Evolutionary conservation across 2,113 vertebrate genomes (phyloP).

Genomic region (Hippocampus guttulatus): DNA sequence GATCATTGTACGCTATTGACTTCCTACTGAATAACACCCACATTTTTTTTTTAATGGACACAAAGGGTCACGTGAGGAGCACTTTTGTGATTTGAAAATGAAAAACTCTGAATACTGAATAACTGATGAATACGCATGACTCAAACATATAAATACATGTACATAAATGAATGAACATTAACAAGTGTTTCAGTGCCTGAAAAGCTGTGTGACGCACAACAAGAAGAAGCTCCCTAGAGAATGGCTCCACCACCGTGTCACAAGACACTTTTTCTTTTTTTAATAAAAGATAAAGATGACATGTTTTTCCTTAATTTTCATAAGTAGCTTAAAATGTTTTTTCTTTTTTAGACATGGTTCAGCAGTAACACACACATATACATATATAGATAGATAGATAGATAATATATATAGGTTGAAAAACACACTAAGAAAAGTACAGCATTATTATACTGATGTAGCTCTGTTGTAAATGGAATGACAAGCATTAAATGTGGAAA

Average conservation of each 20-base stretch:
- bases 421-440: not conserved
- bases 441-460: not conserved
- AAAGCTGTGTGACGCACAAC: not conserved
- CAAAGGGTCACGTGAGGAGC: conserved; percentile 7
- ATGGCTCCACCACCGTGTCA: not conserved
- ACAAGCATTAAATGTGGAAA: not conserved
- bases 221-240: not conserved
- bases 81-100: conserved; percentile 1
- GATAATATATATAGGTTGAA: not conserved
- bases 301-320: not conserved
- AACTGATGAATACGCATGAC: not conserved
- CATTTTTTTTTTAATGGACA: conserved; percentile 36
- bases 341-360: not conserved
- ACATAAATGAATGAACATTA: not conserved
- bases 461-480: not conserved
- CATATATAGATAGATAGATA: too few species aligned
- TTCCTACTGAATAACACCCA: conserved; percentile 29
- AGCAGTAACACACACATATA: not conserved
- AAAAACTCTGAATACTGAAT: not conserved
- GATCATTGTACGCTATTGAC: conserved; percentile 19
- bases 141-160: not conserved
- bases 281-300: not conserved
- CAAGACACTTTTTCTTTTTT: not conserved
- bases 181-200: not conserved
- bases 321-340: not conserved